Conservation (phyloP, 2,113 vertebrate species). For the Anoplopoma fimbria region DNA sequence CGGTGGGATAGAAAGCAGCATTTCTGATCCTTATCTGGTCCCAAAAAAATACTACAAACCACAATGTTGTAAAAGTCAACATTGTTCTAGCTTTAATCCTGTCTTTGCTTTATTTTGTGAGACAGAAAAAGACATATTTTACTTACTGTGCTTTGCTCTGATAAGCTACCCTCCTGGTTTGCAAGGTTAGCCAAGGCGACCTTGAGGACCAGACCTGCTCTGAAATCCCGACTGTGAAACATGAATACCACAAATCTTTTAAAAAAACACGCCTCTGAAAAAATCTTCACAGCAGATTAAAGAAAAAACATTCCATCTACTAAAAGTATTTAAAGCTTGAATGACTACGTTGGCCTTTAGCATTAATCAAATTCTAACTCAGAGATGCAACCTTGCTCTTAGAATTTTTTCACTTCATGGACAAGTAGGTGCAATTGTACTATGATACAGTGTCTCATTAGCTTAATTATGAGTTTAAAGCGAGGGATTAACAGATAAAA, state of each 20-base stretch:
- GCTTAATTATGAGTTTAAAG: constrained; percentile 81
- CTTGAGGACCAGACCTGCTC: constrained; percentile 71
- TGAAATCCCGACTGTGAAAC: constrained; percentile 61
- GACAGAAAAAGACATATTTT: constrained; percentile 32
- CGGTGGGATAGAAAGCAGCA: neutral
- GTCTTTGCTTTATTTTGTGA: neutral
- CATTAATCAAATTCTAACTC: constrained; percentile 66
- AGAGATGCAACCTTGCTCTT: constrained; percentile 74
- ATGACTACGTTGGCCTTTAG: constrained; percentile 66
- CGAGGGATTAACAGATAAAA: constrained; percentile 79
- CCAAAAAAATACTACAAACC: neutral
- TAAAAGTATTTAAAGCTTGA: constrained; percentile 65
- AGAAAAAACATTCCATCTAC: neutral
- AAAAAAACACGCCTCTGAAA: constrained; percentile 44
- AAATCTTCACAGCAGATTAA: constrained; percentile 61
- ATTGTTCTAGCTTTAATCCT: neutral
- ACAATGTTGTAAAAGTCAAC: neutral
- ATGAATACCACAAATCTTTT: constrained; percentile 42
- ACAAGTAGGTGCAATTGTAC: constrained; percentile 71
- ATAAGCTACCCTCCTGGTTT: constrained; percentile 68
- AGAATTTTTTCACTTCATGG: constrained; percentile 67
- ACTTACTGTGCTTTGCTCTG: constrained; percentile 47
- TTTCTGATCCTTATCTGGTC: neutral
- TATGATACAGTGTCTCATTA: constrained; percentile 76
- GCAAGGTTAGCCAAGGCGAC: constrained; percentile 67